Base-by-base conservation (phyloP, 2,113 vertebrate genomes). In the Semicossyphus pulcher region DNA sequence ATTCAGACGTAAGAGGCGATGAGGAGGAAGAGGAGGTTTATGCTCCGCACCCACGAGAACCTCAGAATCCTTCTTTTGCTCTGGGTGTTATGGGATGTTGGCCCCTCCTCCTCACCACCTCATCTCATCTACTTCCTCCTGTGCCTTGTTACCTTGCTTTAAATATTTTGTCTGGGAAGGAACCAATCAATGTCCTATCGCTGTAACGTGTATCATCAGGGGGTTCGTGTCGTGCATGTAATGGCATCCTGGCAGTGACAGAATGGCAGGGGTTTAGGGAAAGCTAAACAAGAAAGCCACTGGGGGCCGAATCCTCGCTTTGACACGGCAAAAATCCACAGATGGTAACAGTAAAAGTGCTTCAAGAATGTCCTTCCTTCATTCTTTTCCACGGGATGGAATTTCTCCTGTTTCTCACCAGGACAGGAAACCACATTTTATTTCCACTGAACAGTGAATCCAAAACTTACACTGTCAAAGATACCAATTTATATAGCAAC, bases 141-240 rank as follows among this genome's bases (percentile, higher is more conserved):
- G 80, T 47, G 39, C 82, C 83, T 88, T 59, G 68, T 92, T 91
- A 84, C 67, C n/a, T 31, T 79, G 80, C 56, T 77, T 88, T 58
- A 94, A 92, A 93, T 93, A 92, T 92, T 94, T 92, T 90, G 91
- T 94, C 92, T 91, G 77, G 65, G 82, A 86, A 85, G 85, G 87
- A 92, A 88, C 90, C 82, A 84, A 91, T 90, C 78, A 80, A 84
- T 92, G 93, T 87, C 78, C 86, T 88, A 84, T 80, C 45, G 69
- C 25, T 67, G 23, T 53, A 74, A 37, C 45, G 25, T 81, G 60
- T 75, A 47, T 60, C 47, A 64, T 57, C 45, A 20, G 21, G 28
- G 34, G 36, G 34, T 76, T 67, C 39, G 53, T 72, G 47, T 71
- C 66, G 72, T 85, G 79, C 37, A 51, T 73, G 52, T 47, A 49